phyloP scores from a whole-genome alignment of 2,113 vertebrate species.

The Crotalus viridis region DNA sequence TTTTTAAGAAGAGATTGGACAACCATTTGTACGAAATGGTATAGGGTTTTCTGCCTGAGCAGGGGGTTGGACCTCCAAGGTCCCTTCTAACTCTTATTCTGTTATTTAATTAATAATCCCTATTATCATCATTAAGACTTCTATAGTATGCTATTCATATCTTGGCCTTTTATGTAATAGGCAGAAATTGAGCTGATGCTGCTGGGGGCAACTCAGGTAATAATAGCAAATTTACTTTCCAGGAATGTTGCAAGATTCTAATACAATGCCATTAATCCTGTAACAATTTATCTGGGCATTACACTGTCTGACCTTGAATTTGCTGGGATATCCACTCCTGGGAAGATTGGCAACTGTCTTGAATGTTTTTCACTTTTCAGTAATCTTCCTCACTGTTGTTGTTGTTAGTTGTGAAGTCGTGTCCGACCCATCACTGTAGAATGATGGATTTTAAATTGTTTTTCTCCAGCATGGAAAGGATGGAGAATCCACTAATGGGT shows the following conservation, averaged over 20 bases:
- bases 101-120: constrained; percentile 48
- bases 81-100: neutral
- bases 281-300: constrained; percentile 12
- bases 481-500: too few species aligned
- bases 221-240: constrained; percentile 40
- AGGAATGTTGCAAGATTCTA: constrained; percentile 52
- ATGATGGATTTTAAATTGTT: neutral
- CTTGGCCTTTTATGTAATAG: constrained; percentile 48
- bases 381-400: neutral
- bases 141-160: constrained; percentile 3
- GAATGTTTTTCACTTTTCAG: neutral
- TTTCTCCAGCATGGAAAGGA: too few species aligned
- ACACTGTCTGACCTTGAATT: neutral
- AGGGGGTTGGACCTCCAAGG: neutral
- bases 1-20: neutral
- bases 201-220: constrained; percentile 37
- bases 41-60: too few species aligned
- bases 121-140: constrained; percentile 57
- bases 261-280: constrained; percentile 53
- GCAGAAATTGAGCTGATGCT: constrained; percentile 67
- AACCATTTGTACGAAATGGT: too few species aligned
- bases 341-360: neutral
- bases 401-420: too few species aligned
- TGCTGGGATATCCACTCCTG: neutral
- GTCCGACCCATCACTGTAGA: neutral